These are phyloP conservation scores for Coelopa frigida DNA, from an alignment of 1,140 invertebrate species.

Conservation along the genomic window DNA sequence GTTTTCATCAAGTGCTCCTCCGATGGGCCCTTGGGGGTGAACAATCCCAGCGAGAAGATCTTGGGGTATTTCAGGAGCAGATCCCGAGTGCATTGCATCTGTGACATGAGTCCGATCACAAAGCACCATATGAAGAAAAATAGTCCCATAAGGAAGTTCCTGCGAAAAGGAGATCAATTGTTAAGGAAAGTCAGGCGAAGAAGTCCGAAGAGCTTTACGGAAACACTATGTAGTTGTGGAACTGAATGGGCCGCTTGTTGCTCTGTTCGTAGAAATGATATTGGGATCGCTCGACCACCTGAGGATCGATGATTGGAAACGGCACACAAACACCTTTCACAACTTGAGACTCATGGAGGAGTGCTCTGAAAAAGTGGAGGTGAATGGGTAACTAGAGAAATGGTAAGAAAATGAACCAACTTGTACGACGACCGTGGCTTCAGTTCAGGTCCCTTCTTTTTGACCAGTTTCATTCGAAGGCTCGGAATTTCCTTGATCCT, in stretches of 20 bases:
- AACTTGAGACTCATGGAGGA: not conserved
- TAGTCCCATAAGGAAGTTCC: not conserved
- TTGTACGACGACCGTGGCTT: conserved; percentile 46
- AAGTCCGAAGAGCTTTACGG: not conserved
- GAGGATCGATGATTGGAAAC: conserved; percentile 6
- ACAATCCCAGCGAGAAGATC: conserved; percentile 61
- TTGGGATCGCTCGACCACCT: conserved; percentile 4
- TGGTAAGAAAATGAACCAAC: not conserved
- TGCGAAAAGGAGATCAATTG: not conserved
- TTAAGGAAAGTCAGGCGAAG: not conserved
- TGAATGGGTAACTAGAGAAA: not conserved
- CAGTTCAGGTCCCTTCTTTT: conserved; percentile 42
- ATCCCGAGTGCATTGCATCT: conserved; percentile 53
- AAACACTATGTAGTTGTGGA: conserved; percentile 5
- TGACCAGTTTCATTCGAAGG: not conserved
- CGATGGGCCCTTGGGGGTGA: conserved; percentile 57
- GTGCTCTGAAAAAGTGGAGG: not conserved
- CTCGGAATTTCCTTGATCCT: not conserved
- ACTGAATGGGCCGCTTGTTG: conserved; percentile 5
- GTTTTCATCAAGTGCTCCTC: conserved; percentile 53
- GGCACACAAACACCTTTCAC: not conserved
- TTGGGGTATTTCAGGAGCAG: conserved; percentile 61
- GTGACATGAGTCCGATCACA: conserved; percentile 57
- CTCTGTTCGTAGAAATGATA: not conserved
- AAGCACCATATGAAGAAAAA: not conserved